Base-by-base conservation (phyloP, 2,797 vertebrate genomes). In the Anabas testudineus region DNA sequence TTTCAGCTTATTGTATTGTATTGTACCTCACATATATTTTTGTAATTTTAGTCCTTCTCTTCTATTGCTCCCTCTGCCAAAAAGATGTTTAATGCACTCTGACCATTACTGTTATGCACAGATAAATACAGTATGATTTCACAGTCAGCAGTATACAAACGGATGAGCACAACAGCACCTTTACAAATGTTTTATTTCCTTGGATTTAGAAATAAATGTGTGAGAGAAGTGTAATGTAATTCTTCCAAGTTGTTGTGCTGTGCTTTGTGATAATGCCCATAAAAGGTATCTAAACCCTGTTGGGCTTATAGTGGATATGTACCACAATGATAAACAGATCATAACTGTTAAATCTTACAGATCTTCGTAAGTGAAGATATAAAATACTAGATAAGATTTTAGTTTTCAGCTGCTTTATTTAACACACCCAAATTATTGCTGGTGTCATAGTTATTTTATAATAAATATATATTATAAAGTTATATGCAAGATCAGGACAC, bases 101-200 rank as follows among this genome's bases (percentile, higher is more conserved):
- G 60, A 80, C 71, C 76, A 65, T 70, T 57, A 74, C 70, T 72
- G 49, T 76, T 63, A 69, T 63, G 67, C 78, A 82, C 85, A 83
- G 56, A 60, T 51, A 42, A 28, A 21, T 67, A 53, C 63, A 45
- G 18, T 22, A 12, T 10, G 15, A 10, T 74, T 70, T 51, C 34
- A 43, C 59, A 64, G n/a, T 58, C 55, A 67, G 15, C 24, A 72
- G 45, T 49, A 57, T 61, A 57, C 22, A 1, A 3, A 65, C 13
- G 52, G 22, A 68, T 9, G 2, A 82, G 80, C 80, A 84, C 63
- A 3, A 36, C 24, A 36, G 65, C 79, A 86, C 78, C 72, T 86
- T 78, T 62, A 51, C 36, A 16, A 64, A 10, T 28, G 53, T 21
- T 13, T 36, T 15, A 2, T 56, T 59, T 41, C 49, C 6, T 42